These are phyloP conservation scores for Callinectes sapidus DNA, from an alignment of 2,888 invertebrate species.

Conservation along the genomic window DNA sequence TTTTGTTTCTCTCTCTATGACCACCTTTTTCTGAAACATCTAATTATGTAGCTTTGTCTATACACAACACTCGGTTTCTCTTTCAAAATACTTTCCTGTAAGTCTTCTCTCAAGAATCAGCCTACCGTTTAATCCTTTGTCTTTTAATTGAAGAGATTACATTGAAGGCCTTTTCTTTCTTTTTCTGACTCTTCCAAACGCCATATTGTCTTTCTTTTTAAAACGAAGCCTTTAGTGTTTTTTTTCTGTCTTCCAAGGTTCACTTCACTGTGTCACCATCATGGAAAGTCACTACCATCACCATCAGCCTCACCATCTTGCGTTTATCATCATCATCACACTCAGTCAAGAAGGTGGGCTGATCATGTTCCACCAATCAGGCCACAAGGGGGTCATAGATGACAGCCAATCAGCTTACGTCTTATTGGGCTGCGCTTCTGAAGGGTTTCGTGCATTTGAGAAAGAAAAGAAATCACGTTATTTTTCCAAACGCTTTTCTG, in stretches of 20 bases:
- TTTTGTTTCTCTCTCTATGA: background rate
- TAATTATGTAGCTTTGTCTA: background rate
- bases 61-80: background rate
- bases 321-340: background rate
- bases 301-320: slow-evolving; percentile 10
- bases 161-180: background rate
- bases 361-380: background rate
- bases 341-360: background rate
- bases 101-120: background rate
- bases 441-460: background rate
- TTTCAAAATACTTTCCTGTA: background rate
- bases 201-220: background rate
- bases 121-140: background rate
- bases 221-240: background rate
- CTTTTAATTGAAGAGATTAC: background rate
- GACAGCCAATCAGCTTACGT: slow-evolving; percentile 3
- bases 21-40: background rate
- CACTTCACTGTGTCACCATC: background rate
- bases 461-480: background rate
- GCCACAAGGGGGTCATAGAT: background rate
- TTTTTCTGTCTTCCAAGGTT: background rate
- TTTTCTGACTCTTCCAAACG: background rate
- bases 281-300: background rate
- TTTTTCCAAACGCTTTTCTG: background rate
- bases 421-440: background rate